Evolutionary conservation across 1,140 invertebrate genomes (phyloP).

Genomic region (Protaetia brevitarsis): DNA sequence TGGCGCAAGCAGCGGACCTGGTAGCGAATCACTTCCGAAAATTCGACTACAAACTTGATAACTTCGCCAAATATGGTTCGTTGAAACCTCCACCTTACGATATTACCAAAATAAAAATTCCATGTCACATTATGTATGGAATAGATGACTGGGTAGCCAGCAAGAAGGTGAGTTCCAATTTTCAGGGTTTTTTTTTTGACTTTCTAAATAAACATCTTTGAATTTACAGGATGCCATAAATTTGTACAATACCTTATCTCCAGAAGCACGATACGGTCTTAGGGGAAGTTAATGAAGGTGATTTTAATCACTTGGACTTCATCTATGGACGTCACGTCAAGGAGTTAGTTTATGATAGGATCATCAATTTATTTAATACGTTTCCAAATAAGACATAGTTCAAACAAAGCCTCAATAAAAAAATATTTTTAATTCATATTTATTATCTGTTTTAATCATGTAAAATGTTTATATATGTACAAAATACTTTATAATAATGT

Average conservation of each 20-base stretch:
- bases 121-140: slow-evolving; percentile 42
- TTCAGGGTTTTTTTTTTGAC: not conserved
- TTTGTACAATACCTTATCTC: slow-evolving; percentile 36
- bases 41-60: slow-evolving; percentile 40
- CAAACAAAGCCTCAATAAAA: too few species aligned
- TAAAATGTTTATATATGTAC: too few species aligned
- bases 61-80: slow-evolving; percentile 34
- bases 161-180: slow-evolving; percentile 32
- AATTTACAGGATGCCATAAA: slow-evolving; percentile 39
- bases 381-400: slow-evolving; percentile 7
- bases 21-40: slow-evolving; percentile 40
- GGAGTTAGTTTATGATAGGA: slow-evolving; percentile 36
- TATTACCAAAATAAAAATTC: slow-evolving; percentile 38
- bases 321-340: slow-evolving; percentile 37
- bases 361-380: slow-evolving; percentile 10
- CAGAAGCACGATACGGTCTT: slow-evolving; percentile 35
- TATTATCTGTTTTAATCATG: too few species aligned
- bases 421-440: not conserved
- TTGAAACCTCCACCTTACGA: slow-evolving; percentile 39
- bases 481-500: too few species aligned
- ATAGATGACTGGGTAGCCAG: slow-evolving; percentile 41
- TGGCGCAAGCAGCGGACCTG: slow-evolving; percentile 42
- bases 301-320: slow-evolving; percentile 44
- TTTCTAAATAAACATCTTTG: slow-evolving; percentile 3
- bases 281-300: slow-evolving; percentile 30